Base-by-base conservation (phyloP, 2,888 invertebrate species). In the Germaria angustata region DNA sequence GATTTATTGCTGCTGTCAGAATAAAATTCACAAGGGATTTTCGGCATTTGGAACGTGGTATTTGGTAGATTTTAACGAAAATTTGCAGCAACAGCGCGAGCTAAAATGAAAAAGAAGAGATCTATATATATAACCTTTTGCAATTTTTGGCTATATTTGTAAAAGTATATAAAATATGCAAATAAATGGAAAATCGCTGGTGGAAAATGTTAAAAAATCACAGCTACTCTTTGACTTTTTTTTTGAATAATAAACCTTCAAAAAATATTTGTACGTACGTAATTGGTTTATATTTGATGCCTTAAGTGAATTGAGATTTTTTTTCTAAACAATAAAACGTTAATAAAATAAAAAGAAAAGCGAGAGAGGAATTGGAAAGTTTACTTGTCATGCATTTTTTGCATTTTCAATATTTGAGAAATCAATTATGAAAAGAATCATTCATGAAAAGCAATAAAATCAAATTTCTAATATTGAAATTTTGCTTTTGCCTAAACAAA, bases 1-100 rank as follows among this genome's bases (percentile, higher is more conserved):
- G 72, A 79, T 79, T 79, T 79, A 79, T 79, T 66, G 57, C 66
- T 53, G 36, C 59, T 79, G 79, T 79, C 72, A 79, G n/a, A 66
- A 72, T 59, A 65, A 65, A 65, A 79, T 73, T 79, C 79, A 59
- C 51, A 20, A 20, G 79, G 44, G 78, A 78, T 78, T 78, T 71
- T 55, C n/a, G 36, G 46, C 36, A 13, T 57, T 63, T 63, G 46
- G 36, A 63, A 46, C 20, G 36, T 78, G 61, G 44, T 24, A 24
- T 55, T 57, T 68, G 13, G 11, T 41, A 51, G 51, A 68, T 22
- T 51, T 53, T 41, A 32, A 36, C 51, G 41, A 22, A 68, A 68
- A 59, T 4, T 2, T 4, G 20, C 22, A 49, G 24, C 1, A 49
- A 13, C 39, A 13, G 13, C 13, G 13, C 9, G 13, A 39, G 13